Base-by-base conservation (phyloP, 2,888 invertebrate genomes). In the Drepana falcataria region DNA sequence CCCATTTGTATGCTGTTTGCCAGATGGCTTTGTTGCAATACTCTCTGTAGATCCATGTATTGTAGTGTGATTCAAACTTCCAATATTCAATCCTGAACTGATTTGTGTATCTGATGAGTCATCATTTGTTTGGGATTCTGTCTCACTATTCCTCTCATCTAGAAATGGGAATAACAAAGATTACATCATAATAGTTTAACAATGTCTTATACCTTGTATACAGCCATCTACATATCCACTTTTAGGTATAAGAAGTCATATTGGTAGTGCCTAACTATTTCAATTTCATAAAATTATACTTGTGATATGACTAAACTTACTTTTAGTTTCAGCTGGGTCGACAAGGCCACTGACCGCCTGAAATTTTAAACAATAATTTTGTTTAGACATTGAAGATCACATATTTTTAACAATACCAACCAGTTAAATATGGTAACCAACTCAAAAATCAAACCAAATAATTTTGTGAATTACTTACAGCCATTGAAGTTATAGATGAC, bases 401-500 rank as follows among this genome's bases (percentile, higher is more conserved):
- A 21, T 21, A 21, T 21, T 21, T 21, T 21, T 21, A 1, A 21
- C 21, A 21, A 21, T 21, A 21, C 21, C 21, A 21, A 21, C 21
- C 21, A 21, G 21, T 21, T 21, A 21, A 21, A 21, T 21, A 21
- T 21, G 21, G 21, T 21, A 21, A 21, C 21, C 21, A 21, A 21
- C 21, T 21, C 21, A 21, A 21, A 21, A 21, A 21, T 21, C 21
- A 21, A 21, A 21, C 21, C 21, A 21, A 21, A 21, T 21, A 21
- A 21, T 21, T 21, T 21, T 21, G 77, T 66, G 9, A 44, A 9
- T 9, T 44, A 92, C 94, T 93, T 87, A 97, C 97, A 60, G 97
- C 97, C 94, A 97, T 97, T 21, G 98, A 98, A 9, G 99, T 99
- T 64, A 99, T 99, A 37, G 99, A 99, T 4, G 99, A 99, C 87